A percentile compares a stretch with the other conserved stretches of the same genome.
Conservation (phyloP, 2,797 vertebrate species). For the Gambusia yucatana region DNA sequence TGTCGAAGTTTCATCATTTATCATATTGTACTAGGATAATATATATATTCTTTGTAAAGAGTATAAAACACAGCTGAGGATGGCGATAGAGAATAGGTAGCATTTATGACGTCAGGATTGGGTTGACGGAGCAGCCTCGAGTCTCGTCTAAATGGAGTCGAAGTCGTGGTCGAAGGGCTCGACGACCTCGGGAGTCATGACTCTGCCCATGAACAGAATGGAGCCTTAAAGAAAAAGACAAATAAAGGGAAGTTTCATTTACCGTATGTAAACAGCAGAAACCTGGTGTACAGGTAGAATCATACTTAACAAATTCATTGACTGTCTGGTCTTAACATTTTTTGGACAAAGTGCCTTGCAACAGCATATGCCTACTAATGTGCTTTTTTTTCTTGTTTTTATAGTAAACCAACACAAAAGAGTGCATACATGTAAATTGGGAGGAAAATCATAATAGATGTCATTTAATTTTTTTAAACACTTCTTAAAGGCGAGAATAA, state of each 20-base stretch:
- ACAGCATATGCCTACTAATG: background rate
- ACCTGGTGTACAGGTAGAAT: background rate
- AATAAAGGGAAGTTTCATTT: background rate
- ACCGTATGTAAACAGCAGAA: background rate
- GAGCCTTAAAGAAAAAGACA: slow-evolving; percentile 77
- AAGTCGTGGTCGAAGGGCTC: slow-evolving; percentile 89
- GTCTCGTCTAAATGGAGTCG: slow-evolving; percentile 86
- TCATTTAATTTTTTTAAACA: background rate
- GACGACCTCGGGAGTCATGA: slow-evolving; percentile 95
- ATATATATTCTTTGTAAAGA: slow-evolving; percentile 61
- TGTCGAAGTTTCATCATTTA: slow-evolving; percentile 73
- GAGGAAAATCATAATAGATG: background rate
- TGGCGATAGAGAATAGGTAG: slow-evolving; percentile 68
- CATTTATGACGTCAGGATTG: slow-evolving; percentile 64
- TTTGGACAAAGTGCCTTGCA: background rate
- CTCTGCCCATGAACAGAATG: slow-evolving; percentile 95
- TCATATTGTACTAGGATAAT: slow-evolving; percentile 62
- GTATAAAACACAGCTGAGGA: slow-evolving; percentile 78
- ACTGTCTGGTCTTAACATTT: background rate
- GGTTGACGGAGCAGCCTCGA: slow-evolving; percentile 39
- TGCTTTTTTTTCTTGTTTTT: background rate
- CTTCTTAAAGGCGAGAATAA: background rate
- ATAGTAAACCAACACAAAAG: background rate
- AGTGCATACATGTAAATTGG: background rate
- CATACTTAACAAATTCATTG: background rate